These are phyloP conservation scores for Burhinus oedicnemus DNA, from an alignment of 2,113 vertebrate species.

Conservation along the genomic window DNA sequence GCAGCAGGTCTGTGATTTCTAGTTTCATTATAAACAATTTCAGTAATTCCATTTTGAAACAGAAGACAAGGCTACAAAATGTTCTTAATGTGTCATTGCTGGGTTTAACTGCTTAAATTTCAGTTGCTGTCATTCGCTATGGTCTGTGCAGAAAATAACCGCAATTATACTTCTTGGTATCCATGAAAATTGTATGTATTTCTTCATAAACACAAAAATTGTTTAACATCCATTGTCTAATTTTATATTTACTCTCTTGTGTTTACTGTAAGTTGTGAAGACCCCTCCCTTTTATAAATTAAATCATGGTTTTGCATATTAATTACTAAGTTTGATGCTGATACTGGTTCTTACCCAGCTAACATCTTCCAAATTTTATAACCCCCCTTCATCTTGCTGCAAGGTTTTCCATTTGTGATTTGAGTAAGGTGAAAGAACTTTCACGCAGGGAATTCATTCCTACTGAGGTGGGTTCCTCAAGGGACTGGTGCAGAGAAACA, in stretches of 20 bases:
- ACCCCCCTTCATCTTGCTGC: background rate
- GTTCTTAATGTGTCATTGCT: background rate
- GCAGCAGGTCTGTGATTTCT: background rate
- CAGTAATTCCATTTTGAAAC: background rate
- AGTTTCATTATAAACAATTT: background rate
- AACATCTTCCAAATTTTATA: background rate
- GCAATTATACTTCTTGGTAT: background rate
- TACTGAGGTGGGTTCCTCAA: background rate
- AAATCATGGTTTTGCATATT: background rate
- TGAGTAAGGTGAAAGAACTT: background rate
- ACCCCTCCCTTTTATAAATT: background rate
- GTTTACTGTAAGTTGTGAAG: background rate
- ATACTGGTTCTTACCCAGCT: background rate
- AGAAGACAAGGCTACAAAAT: background rate
- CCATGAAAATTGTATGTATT: background rate
- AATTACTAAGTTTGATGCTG: background rate
- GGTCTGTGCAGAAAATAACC: background rate
- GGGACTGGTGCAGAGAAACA: background rate
- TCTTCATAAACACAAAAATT: background rate
- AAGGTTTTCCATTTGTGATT: background rate
- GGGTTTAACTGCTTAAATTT: background rate
- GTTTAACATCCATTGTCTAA: background rate
- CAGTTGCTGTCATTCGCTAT: background rate
- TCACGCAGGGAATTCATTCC: background rate
- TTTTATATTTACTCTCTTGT: background rate